Evolutionary conservation across 2,888 invertebrate genomes (phyloP).

Genomic region (Pollenia labialis): DNA sequence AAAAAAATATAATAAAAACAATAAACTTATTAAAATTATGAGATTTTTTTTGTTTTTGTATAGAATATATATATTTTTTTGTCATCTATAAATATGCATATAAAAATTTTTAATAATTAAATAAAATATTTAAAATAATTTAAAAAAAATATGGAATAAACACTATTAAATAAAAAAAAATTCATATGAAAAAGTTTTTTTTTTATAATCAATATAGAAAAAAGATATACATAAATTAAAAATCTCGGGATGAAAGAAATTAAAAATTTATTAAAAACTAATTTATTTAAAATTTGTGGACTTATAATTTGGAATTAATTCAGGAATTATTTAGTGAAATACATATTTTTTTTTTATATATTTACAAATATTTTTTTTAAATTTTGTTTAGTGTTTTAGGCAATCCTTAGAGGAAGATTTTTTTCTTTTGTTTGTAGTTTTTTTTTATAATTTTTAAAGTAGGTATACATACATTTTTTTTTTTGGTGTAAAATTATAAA

Average conservation of each 20-base stretch:
- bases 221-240: conserved; percentile 2
- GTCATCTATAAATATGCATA: not conserved
- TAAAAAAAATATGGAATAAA: conserved; percentile 27
- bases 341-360: not conserved
- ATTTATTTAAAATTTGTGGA: not conserved
- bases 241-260: conserved; percentile 48
- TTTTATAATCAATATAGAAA: conserved; percentile 32
- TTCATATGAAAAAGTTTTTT: conserved; percentile 24
- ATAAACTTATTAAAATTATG: conserved; percentile 55
- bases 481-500: conserved; percentile 3
- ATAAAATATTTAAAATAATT: conserved; percentile 33
- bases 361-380: not conserved
- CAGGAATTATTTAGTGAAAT: no score
- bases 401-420: conserved; percentile 29
- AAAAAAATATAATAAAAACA: conserved; percentile 50
- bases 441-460: conserved; percentile 19
- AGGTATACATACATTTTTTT: conserved; percentile 4
- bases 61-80: not conserved
- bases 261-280: not conserved
- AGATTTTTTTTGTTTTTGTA: conserved; percentile 50
- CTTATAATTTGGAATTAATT: no score
- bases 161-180: not conserved
- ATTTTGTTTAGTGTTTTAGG: not conserved
- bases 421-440: conserved; percentile 12
- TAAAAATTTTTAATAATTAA: conserved; percentile 25